These are phyloP conservation scores for Pao palembangensis DNA, from an alignment of 2,113 vertebrate species.

Conservation along the genomic window DNA sequence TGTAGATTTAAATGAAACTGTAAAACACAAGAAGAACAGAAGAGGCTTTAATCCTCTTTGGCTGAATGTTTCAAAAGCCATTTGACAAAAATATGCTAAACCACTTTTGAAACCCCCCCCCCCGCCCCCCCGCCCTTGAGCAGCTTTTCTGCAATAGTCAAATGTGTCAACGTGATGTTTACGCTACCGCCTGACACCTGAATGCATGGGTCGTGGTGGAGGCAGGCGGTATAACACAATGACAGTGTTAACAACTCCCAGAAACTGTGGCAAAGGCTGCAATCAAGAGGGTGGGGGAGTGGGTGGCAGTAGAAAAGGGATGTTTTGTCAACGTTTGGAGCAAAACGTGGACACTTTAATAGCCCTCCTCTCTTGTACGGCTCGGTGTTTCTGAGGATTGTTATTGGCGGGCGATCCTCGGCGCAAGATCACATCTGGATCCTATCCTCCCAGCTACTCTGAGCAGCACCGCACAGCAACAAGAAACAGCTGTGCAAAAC, in stretches of 20 bases:
- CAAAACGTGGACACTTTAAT: slow-evolving; percentile 47
- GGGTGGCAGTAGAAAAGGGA: slow-evolving; percentile 26
- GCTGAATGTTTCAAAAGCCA: slow-evolving; percentile 54
- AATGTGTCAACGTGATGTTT: slow-evolving; percentile 67
- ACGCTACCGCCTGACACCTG: slow-evolving; percentile 54
- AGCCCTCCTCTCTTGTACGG: slow-evolving; percentile 62
- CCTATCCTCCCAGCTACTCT: slow-evolving; percentile 64
- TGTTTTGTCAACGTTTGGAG: slow-evolving; percentile 43
- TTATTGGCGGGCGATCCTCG: slow-evolving; percentile 63
- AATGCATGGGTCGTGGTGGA: slow-evolving; percentile 39
- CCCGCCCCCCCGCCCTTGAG: too few relatives aligned
- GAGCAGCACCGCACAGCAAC: slow-evolving; percentile 67
- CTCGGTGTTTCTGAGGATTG: slow-evolving; percentile 66
- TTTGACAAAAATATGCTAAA: slow-evolving; percentile 62
- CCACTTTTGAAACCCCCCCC: slow-evolving; percentile 24
- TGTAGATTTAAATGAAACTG: slow-evolving; percentile 58
- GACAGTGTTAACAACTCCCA: slow-evolving; percentile 55
- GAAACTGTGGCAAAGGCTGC: slow-evolving; percentile 30
- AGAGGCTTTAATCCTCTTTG: slow-evolving; percentile 53
- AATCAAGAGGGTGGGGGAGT: slow-evolving; percentile 32
- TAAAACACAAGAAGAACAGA: slow-evolving; percentile 45
- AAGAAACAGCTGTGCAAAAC: slow-evolving; percentile 78
- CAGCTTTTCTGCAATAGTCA: slow-evolving; percentile 39
- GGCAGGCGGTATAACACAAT: slow-evolving; percentile 52
- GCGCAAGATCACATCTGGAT: slow-evolving; percentile 76